Evolutionary conservation across 2,113 vertebrate species (phyloP).

Genomic region (Calyptommatus sinebrachiatus): DNA sequence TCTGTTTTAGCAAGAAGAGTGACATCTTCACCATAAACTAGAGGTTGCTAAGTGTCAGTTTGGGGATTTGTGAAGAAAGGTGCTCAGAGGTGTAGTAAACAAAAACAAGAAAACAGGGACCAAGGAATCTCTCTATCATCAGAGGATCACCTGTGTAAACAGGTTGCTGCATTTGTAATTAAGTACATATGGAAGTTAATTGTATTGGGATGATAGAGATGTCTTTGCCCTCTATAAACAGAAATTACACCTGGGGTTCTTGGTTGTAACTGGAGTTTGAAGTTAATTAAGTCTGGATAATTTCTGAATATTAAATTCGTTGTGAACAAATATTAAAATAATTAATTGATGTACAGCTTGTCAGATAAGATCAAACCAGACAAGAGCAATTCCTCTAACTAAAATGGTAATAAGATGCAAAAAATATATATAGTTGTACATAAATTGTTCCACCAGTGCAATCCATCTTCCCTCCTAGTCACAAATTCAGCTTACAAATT

Average conservation of each 20-base stretch:
- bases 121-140: not conserved
- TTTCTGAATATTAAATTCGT: conserved; percentile 13
- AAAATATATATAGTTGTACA: too few relatives aligned
- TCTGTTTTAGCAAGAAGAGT: not conserved
- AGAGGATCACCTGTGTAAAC: not conserved
- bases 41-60: not conserved
- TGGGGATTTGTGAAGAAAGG: not conserved
- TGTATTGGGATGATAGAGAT: not conserved
- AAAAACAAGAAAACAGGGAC: not conserved
- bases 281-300: conserved; percentile 4
- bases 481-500: too few relatives aligned
- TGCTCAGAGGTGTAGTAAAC: not conserved
- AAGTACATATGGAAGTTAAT: not conserved
- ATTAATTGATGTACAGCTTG: conserved; percentile 2
- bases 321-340: conserved; percentile 1
- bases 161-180: not conserved
- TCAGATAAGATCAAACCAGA: not conserved
- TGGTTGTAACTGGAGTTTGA: not conserved
- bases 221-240: not conserved
- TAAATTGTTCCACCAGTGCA: not conserved
- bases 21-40: not conserved
- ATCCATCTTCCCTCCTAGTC: not conserved
- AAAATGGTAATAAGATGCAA: not conserved
- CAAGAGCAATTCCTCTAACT: not conserved
- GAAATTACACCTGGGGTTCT: conserved; percentile 9